A percentile compares a stretch with the other conserved stretches of the same genome.
phyloP scores from a whole-genome alignment of 2,888 invertebrate species.

The Mesorhabditis belari region DNA sequence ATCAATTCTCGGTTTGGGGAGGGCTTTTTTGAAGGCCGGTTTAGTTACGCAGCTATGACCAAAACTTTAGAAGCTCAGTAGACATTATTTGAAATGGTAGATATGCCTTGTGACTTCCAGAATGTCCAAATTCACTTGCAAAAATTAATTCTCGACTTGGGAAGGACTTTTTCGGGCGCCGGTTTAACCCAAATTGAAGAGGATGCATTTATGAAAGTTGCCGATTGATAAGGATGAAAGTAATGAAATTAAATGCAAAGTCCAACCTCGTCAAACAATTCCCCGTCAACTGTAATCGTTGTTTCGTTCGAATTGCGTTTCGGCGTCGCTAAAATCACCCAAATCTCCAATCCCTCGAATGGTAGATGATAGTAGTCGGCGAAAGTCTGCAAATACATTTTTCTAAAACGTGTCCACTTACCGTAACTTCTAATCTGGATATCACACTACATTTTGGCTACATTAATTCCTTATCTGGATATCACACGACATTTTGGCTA shows the following conservation, averaged over 20 bases:
- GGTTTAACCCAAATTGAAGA: too few relatives aligned
- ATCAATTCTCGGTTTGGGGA: too few relatives aligned
- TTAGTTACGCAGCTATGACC: too few relatives aligned
- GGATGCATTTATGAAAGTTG: too few relatives aligned
- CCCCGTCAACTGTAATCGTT: constrained; percentile 18
- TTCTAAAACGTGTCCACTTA: too few relatives aligned
- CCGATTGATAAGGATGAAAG: neutral
- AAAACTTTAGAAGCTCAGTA: neutral
- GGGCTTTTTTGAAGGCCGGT: too few relatives aligned
- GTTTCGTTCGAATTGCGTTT: constrained; percentile 10
- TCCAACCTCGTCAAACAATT: constrained; percentile 34
- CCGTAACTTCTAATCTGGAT: too few relatives aligned
- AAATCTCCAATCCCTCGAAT: constrained; percentile 40
- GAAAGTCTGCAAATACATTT: constrained; percentile 44
- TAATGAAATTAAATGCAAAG: neutral
- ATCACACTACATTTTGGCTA: too few relatives aligned
- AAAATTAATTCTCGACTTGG: too few relatives aligned
- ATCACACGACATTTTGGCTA: constrained; percentile 1
- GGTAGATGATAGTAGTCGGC: constrained; percentile 42
- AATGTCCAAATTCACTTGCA: too few relatives aligned
- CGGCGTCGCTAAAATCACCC: constrained; percentile 39
- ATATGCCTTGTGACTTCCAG: too few relatives aligned
- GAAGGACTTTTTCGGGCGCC: too few relatives aligned
- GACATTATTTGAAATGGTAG: neutral
- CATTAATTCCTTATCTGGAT: neutral